Conservation (phyloP, 2,113 vertebrate genomes). For the Zosterops pallidus region DNA sequence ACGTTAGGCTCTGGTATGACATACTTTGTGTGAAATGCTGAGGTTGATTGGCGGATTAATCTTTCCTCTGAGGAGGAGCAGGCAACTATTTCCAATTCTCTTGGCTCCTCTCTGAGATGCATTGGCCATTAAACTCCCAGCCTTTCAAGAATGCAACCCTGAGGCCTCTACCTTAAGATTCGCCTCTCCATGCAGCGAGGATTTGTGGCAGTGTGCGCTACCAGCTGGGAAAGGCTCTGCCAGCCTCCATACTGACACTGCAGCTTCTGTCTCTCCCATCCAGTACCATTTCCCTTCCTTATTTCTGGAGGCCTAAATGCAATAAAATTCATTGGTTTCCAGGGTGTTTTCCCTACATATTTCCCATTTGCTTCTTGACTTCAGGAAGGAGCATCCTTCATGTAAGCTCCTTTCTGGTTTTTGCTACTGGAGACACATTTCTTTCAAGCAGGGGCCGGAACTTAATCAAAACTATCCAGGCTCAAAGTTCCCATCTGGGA, state of each 20-base stretch:
- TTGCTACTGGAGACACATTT: neutral
- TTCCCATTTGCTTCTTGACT: neutral
- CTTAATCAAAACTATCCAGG: neutral
- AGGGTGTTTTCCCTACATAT: neutral
- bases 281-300: neutral
- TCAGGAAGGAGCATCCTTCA: neutral
- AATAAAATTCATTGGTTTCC: neutral
- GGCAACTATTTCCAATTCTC: neutral
- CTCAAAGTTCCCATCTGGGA: neutral
- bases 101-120: neutral
- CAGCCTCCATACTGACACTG: neutral
- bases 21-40: neutral
- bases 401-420: neutral
- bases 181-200: accelerated
- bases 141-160: neutral
- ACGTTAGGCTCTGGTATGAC: neutral
- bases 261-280: neutral
- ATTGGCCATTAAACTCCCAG: neutral
- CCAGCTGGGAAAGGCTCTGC: neutral
- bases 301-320: neutral
- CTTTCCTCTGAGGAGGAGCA: neutral
- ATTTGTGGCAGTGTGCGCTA: neutral
- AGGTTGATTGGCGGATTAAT: neutral
- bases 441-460: neutral
- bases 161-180: neutral